Conservation (phyloP, 2,888 invertebrate species). For the Antheraea yamamai region DNA sequence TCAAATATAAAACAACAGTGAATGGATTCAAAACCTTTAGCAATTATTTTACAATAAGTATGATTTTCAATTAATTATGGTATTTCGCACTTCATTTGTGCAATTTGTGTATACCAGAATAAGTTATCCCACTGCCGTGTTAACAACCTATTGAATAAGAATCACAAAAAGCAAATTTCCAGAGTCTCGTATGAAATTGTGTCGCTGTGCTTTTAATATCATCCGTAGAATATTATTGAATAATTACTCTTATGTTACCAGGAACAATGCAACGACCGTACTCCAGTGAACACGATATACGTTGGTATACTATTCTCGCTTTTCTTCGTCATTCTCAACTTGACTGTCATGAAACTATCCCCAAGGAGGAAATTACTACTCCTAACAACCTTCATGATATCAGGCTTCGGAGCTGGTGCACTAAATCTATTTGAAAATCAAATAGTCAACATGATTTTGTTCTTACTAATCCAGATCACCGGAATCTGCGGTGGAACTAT, state of each 20-base stretch:
- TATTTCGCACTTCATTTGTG: too few species aligned
- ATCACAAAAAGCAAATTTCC: too few species aligned
- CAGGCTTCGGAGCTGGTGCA: slow-evolving; percentile 77
- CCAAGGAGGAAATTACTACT: slow-evolving; percentile 75
- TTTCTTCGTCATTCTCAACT: slow-evolving; percentile 78
- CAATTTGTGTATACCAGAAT: too few species aligned
- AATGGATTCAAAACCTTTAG: too few species aligned
- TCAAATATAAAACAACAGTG: too few species aligned
- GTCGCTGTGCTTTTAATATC: background rate
- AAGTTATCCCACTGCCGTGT: too few species aligned
- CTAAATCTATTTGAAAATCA: slow-evolving; percentile 62
- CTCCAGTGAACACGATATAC: slow-evolving; percentile 55
- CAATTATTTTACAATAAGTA: too few species aligned
- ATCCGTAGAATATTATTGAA: background rate
- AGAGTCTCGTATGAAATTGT: too few species aligned
- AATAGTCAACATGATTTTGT: slow-evolving; percentile 48
- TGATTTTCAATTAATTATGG: too few species aligned
- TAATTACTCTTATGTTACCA: slow-evolving; percentile 26
- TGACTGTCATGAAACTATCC: slow-evolving; percentile 64
- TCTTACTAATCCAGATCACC: slow-evolving; percentile 49
- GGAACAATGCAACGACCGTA: slow-evolving; percentile 50
- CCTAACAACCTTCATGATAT: slow-evolving; percentile 62
- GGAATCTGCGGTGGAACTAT: slow-evolving; percentile 50
- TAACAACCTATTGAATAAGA: too few species aligned
- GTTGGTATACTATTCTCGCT: slow-evolving; percentile 83